A percentile compares a stretch with the other conserved stretches of the same genome.
phyloP scores from a whole-genome alignment of 2,797 vertebrate species.

The Pseudochromis fuscus region DNA sequence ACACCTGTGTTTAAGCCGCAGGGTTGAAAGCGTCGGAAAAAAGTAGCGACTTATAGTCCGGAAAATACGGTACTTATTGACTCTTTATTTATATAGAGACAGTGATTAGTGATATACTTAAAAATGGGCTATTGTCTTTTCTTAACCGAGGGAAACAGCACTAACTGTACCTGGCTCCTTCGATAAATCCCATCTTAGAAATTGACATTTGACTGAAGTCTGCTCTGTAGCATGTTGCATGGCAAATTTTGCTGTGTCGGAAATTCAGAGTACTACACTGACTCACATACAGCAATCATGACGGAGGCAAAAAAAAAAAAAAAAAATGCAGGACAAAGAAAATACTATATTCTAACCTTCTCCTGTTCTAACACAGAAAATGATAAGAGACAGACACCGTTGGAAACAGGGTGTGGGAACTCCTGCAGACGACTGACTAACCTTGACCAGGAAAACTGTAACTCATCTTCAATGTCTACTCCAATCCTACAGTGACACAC shows the following conservation, averaged over 20 bases:
- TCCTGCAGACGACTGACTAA: conserved; percentile 62
- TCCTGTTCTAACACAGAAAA: conserved; percentile 46
- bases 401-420: conserved; percentile 44
- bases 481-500: conserved; percentile 59
- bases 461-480: conserved; percentile 63
- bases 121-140: too few relatives aligned
- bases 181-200: not conserved
- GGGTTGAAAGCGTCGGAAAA: too few relatives aligned
- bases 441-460: conserved; percentile 60
- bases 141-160: not conserved
- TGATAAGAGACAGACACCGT: conserved; percentile 38
- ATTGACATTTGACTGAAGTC: not conserved
- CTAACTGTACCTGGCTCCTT: not conserved
- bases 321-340: conserved; percentile 20
- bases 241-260: not conserved
- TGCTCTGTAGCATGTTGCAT: not conserved
- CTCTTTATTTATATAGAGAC: too few relatives aligned
- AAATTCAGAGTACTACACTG: conserved; percentile 6
- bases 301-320: not conserved
- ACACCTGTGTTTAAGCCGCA: too few relatives aligned
- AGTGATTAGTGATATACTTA: too few relatives aligned
- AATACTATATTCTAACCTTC: conserved; percentile 5
- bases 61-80: too few relatives aligned
- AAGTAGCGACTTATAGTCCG: too few relatives aligned
- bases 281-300: conserved; percentile 20